Percentiles rank a stretch among this genome's conserved stretches.
These are phyloP conservation scores for Morpho achilles DNA, from an alignment of 2,888 invertebrate species.

Conservation along the genomic window DNA sequence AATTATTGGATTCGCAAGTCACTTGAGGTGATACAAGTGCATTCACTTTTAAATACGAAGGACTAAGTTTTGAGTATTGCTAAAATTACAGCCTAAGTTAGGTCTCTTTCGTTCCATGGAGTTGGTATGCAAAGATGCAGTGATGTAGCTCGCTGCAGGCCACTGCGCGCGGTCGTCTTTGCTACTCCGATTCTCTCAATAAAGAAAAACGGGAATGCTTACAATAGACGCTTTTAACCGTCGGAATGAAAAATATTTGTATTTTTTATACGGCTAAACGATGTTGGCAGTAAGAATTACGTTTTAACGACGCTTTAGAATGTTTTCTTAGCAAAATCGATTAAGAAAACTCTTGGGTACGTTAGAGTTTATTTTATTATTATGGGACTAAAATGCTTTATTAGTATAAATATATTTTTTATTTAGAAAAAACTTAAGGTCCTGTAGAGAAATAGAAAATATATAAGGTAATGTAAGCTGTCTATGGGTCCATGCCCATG, in stretches of 20 bases:
- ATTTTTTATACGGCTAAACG: slow-evolving; percentile 2
- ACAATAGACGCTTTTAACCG: slow-evolving; percentile 20
- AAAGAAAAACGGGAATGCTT: slow-evolving; percentile 21
- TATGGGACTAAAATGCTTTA: too few relatives aligned
- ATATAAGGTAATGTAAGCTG: too few relatives aligned
- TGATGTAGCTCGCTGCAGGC: slow-evolving; percentile 23
- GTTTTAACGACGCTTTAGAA: neutral
- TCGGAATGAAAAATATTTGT: slow-evolving; percentile 6
- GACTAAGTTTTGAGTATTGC: too few relatives aligned
- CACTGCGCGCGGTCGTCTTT: slow-evolving; percentile 26
- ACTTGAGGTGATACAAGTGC: too few relatives aligned
- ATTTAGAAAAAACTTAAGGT: too few relatives aligned
- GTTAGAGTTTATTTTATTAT: too few relatives aligned
- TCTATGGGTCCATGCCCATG: too few relatives aligned
- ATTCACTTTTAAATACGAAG: too few relatives aligned
- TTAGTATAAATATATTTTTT: too few relatives aligned
- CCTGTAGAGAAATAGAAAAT: too few relatives aligned
- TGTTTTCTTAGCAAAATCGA: neutral
- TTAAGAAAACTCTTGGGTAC: neutral
- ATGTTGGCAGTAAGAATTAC: slow-evolving; percentile 6
- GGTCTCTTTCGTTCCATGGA: slow-evolving; percentile 1
- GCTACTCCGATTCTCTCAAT: slow-evolving; percentile 18
- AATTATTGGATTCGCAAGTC: too few relatives aligned
- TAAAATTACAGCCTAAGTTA: neutral
- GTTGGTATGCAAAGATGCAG: slow-evolving; percentile 16